phyloP scores from a whole-genome alignment of 2,797 vertebrate species.

The Chrosomus eos region DNA sequence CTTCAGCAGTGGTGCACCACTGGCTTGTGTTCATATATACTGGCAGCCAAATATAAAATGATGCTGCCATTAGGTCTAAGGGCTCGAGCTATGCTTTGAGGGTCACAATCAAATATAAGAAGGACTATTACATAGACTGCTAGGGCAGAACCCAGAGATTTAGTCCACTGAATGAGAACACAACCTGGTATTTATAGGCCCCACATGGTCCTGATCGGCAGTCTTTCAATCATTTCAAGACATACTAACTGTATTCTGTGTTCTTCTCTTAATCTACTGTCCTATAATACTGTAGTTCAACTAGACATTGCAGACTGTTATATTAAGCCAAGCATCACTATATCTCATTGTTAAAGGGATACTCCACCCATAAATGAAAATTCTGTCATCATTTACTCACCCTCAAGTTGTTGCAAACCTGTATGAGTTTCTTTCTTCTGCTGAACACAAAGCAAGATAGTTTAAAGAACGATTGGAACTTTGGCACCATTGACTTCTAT shows the following conservation, averaged over 20 bases:
- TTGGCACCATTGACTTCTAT: too few relatives aligned
- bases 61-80: conserved; percentile 22
- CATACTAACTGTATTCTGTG: conserved; percentile 30
- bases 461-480: too few relatives aligned
- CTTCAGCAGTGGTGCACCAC: conserved; percentile 39
- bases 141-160: conserved; percentile 36
- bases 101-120: conserved; percentile 13
- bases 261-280: conserved; percentile 33
- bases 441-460: too few relatives aligned
- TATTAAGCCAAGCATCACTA: conserved; percentile 15
- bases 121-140: conserved; percentile 29
- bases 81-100: conserved; percentile 15
- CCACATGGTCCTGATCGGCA: neutral
- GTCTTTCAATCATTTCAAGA: conserved; percentile 26
- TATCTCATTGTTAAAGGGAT: neutral
- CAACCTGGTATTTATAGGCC: conserved; percentile 28
- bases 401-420: too few relatives aligned
- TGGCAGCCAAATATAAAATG: conserved; percentile 35
- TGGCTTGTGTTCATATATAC: neutral
- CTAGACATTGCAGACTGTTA: neutral
- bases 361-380: too few relatives aligned
- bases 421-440: too few relatives aligned
- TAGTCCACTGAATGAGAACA: conserved; percentile 41
- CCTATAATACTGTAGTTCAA: conserved; percentile 10
- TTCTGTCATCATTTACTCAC: too few relatives aligned